Evolutionary conservation across 92 coral and sea anemone genomes (phyloP).

Genomic region (Bergia puertoricense): DNA sequence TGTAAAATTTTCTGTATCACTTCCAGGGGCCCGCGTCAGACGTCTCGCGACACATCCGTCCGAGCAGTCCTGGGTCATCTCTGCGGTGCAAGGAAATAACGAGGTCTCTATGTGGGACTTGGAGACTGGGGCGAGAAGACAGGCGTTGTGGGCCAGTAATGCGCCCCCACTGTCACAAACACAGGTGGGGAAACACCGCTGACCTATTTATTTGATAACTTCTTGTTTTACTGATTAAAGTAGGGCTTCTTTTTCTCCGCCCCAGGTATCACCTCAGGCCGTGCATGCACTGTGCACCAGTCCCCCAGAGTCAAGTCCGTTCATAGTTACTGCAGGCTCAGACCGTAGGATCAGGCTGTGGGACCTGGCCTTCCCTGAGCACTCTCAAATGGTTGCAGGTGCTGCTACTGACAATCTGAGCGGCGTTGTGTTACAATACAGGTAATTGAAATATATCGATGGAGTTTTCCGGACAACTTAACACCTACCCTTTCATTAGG

Average conservation of each 20-base stretch:
- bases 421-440: constrained; percentile 91
- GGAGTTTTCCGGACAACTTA: no score
- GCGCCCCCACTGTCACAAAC: constrained; percentile 99
- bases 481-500: neutral
- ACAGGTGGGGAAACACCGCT: constrained; percentile 60
- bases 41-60: constrained; percentile 93
- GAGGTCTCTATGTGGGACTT: constrained; percentile 98
- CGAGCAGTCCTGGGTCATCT: constrained; percentile 98
- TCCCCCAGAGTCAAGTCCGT: constrained; percentile 88
- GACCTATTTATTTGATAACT: neutral
- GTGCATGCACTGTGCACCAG: constrained; percentile 94
- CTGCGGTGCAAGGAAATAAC: constrained; percentile 97
- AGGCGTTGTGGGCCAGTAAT: constrained; percentile 97
- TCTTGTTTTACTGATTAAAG: neutral
- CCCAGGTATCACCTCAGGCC: constrained; percentile 95
- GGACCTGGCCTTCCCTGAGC: constrained; percentile 94
- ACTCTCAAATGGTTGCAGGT: constrained; percentile 95
- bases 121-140: constrained; percentile 96
- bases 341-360: constrained; percentile 96
- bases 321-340: constrained; percentile 97
- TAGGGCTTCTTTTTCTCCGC: neutral
- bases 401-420: constrained; percentile 93
- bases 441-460: constrained; percentile 51
- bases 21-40: constrained; percentile 92
- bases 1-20: neutral